Conservation (phyloP, 2,113 vertebrate species). For the Hepsetus odoe region DNA sequence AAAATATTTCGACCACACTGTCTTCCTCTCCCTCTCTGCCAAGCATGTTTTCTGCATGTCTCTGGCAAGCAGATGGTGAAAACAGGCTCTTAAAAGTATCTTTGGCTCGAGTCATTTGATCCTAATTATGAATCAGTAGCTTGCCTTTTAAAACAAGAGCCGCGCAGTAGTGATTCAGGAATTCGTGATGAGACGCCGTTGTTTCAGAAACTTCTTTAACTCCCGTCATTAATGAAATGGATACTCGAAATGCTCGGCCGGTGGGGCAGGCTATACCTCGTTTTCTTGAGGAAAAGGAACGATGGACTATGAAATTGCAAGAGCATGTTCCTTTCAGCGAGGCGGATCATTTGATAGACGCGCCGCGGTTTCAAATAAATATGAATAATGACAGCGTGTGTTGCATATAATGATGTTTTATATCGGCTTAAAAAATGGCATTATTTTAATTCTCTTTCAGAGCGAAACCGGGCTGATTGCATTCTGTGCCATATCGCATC, state of each 20-base stretch:
- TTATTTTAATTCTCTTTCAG: neutral
- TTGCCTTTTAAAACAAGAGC: neutral
- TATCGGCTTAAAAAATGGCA: neutral
- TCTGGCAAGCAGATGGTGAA: neutral
- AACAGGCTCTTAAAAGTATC: neutral
- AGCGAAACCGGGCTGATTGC: neutral
- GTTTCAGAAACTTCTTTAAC: constrained; percentile 7
- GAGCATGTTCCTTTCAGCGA: constrained; percentile 4
- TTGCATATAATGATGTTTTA: neutral
- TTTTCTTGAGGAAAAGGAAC: constrained; percentile 1
- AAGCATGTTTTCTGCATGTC: neutral
- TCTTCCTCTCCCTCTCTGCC: constrained; percentile 15
- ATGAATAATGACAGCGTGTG: neutral
- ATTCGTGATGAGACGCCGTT: neutral
- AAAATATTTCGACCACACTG: constrained; percentile 46
- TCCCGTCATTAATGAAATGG: neutral
- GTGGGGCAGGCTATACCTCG: neutral
- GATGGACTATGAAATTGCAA: neutral
- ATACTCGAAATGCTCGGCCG: neutral
- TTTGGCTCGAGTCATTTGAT: constrained; percentile 8
- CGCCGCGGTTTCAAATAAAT: neutral
- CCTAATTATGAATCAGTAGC: constrained; percentile 1
- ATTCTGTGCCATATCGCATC: neutral
- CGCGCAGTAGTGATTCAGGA: neutral
- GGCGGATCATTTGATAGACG: neutral